Evolutionary conservation across 2,113 vertebrate species (phyloP).

Genomic region (Ascaphus truei): DNA sequence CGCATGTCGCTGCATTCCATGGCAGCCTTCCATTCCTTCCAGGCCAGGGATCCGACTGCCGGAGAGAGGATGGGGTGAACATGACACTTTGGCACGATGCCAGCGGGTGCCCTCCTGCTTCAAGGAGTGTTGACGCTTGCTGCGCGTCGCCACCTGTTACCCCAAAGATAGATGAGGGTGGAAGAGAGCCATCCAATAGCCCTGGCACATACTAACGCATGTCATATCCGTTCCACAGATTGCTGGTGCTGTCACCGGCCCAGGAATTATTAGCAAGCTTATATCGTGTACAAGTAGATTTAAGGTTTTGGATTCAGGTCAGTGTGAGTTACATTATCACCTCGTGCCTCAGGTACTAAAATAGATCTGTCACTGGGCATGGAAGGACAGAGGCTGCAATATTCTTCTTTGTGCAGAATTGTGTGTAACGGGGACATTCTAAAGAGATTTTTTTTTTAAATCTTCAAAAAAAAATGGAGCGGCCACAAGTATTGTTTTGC

Average conservation of each 20-base stretch:
- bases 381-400: too few relatives aligned
- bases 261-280: constrained; percentile 3
- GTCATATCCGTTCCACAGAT: constrained; percentile 7
- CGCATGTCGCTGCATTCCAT: background rate
- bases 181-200: background rate
- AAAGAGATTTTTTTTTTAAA: too few relatives aligned
- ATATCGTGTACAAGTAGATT: background rate
- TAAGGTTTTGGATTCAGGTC: background rate
- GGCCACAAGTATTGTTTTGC: too few relatives aligned
- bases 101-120: constrained; percentile 2
- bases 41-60: background rate
- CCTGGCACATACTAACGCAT: background rate
- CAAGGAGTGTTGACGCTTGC: constrained; percentile 4
- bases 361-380: too few relatives aligned
- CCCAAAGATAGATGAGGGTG: constrained; percentile 5
- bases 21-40: constrained; percentile 17
- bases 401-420: too few relatives aligned
- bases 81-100: constrained; percentile 9
- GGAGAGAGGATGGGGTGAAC: background rate
- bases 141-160: constrained; percentile 21
- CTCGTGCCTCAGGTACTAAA: background rate
- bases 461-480: too few relatives aligned
- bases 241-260: background rate
- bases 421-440: too few relatives aligned
- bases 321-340: background rate